Percentiles rank a stretch among this genome's conserved stretches.
Evolutionary conservation across 1,140 invertebrate genomes (phyloP).

Genomic region (Orius insidiosus): DNA sequence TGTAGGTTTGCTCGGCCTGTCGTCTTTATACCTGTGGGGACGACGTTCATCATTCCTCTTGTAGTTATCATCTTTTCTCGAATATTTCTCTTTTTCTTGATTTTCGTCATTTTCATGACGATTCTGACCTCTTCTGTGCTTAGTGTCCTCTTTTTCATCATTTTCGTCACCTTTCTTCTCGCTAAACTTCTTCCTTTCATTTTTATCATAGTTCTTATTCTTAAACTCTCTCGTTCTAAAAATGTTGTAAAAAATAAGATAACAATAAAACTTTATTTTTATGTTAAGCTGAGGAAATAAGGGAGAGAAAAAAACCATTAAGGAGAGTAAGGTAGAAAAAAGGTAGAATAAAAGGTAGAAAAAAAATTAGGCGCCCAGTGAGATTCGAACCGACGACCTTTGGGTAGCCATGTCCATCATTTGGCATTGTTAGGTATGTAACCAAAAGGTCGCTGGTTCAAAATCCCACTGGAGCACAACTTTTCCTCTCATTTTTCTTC

Average conservation of each 20-base stretch:
- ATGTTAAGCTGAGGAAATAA: background rate
- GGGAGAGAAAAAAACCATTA: too few species aligned
- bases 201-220: slow-evolving; percentile 13
- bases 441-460: too few species aligned
- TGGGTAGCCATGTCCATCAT: too few species aligned
- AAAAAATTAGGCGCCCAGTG: too few species aligned
- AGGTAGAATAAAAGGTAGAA: too few species aligned
- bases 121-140: slow-evolving; percentile 25
- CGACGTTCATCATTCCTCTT: slow-evolving; percentile 16
- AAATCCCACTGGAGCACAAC: too few species aligned
- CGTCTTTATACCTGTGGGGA: too few species aligned
- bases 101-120: slow-evolving; percentile 18
- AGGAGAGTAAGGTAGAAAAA: too few species aligned
- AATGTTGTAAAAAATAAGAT: slow-evolving; percentile 3
- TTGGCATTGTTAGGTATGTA: too few species aligned
- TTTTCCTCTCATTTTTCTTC: too few species aligned
- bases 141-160: slow-evolving; percentile 26
- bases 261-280: background rate
- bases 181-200: slow-evolving; percentile 14
- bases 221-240: slow-evolving; percentile 18
- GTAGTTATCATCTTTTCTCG: slow-evolving; percentile 26
- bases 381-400: too few species aligned
- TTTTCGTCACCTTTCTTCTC: background rate
- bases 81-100: slow-evolving; percentile 22
- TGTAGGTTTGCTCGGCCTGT: too few species aligned